Evolutionary conservation across 2,113 vertebrate species (phyloP).

Genomic region (Hipposideros armiger): DNA sequence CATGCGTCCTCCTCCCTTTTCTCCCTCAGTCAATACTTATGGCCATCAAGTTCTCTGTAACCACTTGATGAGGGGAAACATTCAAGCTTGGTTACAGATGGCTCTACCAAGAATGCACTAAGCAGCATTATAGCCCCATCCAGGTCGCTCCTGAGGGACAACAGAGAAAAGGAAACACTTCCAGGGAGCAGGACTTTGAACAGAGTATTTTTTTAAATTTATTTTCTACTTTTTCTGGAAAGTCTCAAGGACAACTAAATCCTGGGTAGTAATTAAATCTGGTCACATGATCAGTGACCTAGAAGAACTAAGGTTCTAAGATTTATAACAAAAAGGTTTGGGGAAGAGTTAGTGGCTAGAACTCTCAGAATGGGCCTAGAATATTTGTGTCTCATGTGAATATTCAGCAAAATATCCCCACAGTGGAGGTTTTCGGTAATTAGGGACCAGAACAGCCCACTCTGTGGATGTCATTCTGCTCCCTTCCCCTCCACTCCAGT

Average conservation of each 20-base stretch:
- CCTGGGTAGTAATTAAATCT: not conserved
- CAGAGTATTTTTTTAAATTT: not conserved
- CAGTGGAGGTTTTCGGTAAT: not conserved
- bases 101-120: not conserved
- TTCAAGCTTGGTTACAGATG: not conserved
- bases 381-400: not conserved
- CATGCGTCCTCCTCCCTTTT: not conserved
- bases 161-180: not conserved
- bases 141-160: not conserved
- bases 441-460: not conserved
- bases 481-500: not conserved
- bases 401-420: not conserved
- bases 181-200: not conserved
- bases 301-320: not conserved
- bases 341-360: not conserved
- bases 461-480: not conserved
- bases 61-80: not conserved
- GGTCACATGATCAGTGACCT: not conserved
- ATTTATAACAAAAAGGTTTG: not conserved
- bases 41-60: not conserved
- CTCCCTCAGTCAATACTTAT: not conserved
- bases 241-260: not conserved
- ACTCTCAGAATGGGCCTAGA: not conserved
- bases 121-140: not conserved
- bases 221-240: not conserved